Percentiles rank a stretch among this genome's conserved stretches.
Evolutionary conservation across 2,888 invertebrate genomes (phyloP).

Genomic region (Latheticus oryzae): DNA sequence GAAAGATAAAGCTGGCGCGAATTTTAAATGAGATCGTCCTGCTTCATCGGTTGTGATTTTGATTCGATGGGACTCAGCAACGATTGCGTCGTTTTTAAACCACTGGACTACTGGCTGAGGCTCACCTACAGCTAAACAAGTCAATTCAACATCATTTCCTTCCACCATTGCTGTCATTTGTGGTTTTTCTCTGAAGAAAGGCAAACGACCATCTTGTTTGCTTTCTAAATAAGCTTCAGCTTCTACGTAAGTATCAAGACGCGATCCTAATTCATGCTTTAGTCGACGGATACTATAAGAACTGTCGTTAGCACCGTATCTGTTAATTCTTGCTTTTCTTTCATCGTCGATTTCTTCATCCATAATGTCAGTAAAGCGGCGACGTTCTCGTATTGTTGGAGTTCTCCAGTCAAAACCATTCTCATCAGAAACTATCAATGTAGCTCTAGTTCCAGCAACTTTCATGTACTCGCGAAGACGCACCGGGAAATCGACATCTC

Average conservation of each 20-base stretch:
- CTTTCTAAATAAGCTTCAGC: slow-evolving; percentile 86
- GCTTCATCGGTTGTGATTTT: slow-evolving; percentile 80
- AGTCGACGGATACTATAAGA: slow-evolving; percentile 77
- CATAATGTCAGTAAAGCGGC: slow-evolving; percentile 94
- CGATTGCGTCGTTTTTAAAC: slow-evolving; percentile 90
- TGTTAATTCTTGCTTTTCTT: slow-evolving; percentile 81
- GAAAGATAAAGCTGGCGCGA: slow-evolving; percentile 81
- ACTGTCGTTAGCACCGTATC: slow-evolving; percentile 76
- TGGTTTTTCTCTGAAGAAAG: slow-evolving; percentile 95
- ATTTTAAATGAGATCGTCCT: slow-evolving; percentile 82
- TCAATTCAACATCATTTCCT: slow-evolving; percentile 80
- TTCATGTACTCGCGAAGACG: slow-evolving; percentile 93
- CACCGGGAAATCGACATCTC: slow-evolving; percentile 95
- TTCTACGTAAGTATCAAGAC: slow-evolving; percentile 88
- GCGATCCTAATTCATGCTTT: slow-evolving; percentile 83
- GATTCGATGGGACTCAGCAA: slow-evolving; percentile 80
- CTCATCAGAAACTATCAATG: slow-evolving; percentile 77
- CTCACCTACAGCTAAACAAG: slow-evolving; percentile 87
- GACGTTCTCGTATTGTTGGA: slow-evolving; percentile 88
- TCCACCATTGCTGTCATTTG: slow-evolving; percentile 85
- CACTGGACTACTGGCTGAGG: slow-evolving; percentile 89
- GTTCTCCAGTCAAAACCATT: slow-evolving; percentile 84
- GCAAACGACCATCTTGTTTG: slow-evolving; percentile 80
- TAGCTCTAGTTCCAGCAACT: slow-evolving; percentile 84
- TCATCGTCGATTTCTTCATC: slow-evolving; percentile 96